These are phyloP conservation scores for Halcyon malimbica DNA, from an alignment of 2,113 vertebrate genomes.

Conservation along the genomic window DNA sequence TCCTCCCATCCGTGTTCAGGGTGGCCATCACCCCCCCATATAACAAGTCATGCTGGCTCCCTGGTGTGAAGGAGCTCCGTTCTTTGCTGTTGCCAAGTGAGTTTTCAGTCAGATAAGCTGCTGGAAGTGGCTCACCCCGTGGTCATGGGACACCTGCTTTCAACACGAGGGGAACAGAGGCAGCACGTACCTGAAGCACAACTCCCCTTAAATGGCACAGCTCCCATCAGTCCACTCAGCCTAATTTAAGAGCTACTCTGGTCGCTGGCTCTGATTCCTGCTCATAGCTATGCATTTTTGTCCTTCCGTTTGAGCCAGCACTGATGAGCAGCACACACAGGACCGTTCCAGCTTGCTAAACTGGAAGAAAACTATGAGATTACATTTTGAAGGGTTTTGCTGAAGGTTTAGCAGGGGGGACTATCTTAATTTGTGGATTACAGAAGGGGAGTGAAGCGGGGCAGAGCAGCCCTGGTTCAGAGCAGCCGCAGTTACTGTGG, in stretches of 20 bases:
- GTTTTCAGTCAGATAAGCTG: neutral
- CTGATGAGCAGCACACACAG: neutral
- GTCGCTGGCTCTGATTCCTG: neutral
- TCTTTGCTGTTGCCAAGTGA: neutral
- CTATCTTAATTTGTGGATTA: neutral
- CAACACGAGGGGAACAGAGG: neutral
- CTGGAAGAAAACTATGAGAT: neutral
- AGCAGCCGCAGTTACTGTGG: neutral
- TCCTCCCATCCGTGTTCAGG: neutral
- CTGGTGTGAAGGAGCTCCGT: neutral
- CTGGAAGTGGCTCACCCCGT: neutral
- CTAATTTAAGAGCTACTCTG: neutral
- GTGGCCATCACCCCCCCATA: too few species aligned
- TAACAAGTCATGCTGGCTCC: neutral
- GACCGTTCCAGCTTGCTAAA: neutral
- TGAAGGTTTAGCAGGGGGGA: neutral
- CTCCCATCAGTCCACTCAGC: neutral
- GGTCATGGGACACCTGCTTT: neutral
- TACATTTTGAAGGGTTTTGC: neutral
- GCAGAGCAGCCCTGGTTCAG: neutral
- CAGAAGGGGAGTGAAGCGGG: neutral
- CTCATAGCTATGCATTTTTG: neutral
- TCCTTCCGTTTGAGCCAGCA: neutral
- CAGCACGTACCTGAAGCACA: neutral
- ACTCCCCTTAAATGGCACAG: neutral